Percentiles rank a stretch among this genome's conserved stretches.
Evolutionary conservation across 2,113 vertebrate species (phyloP).

Genomic region (Cyphomyrus discorhynchus): DNA sequence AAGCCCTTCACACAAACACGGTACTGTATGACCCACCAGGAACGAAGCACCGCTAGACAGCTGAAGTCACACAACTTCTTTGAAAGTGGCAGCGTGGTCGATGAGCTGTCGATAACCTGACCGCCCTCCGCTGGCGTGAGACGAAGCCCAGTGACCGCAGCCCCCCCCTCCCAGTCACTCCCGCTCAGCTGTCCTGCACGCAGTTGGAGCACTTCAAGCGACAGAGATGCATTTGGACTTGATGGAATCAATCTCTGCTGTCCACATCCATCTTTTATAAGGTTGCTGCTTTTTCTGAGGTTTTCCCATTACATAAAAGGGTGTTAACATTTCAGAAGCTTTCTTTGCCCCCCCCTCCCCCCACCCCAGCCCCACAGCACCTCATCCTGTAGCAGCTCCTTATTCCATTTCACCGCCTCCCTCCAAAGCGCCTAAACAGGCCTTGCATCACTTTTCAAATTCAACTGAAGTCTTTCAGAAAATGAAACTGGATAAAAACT

Average conservation of each 20-base stretch:
- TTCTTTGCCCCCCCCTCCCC: background rate
- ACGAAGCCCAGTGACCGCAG: background rate
- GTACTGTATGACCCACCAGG: background rate
- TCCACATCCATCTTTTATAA: background rate
- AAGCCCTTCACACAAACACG: background rate
- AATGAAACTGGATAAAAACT: background rate
- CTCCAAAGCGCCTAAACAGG: background rate
- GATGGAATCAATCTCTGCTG: background rate
- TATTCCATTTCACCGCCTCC: background rate
- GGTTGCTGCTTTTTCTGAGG: background rate
- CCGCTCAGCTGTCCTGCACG: background rate
- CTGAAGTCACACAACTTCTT: background rate
- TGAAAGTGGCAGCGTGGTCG: background rate
- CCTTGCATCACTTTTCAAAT: constrained; percentile 1
- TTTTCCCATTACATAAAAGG: background rate
- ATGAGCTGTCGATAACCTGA: background rate
- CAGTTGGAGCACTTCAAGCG: background rate
- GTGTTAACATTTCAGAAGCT: constrained; percentile 3
- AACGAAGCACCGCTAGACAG: background rate
- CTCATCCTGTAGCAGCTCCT: background rate
- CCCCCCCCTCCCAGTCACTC: background rate
- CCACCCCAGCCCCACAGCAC: background rate
- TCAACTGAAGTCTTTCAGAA: background rate
- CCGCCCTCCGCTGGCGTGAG: background rate
- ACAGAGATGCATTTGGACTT: background rate